A percentile compares a stretch with the other conserved stretches of the same genome.
These are phyloP conservation scores for Sander lucioperca DNA, from an alignment of 2,113 vertebrate species.

Conservation along the genomic window DNA sequence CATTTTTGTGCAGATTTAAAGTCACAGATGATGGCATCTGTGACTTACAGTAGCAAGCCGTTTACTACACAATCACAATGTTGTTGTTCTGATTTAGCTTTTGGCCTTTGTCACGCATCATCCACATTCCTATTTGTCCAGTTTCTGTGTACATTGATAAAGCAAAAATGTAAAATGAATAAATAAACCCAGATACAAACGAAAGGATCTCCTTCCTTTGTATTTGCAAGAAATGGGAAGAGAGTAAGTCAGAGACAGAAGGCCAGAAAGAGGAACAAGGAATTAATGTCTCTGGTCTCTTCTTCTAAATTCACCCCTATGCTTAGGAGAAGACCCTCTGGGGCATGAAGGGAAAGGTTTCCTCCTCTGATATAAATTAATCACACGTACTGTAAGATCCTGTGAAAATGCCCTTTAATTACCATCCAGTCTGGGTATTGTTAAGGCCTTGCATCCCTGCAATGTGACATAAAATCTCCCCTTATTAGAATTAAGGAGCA, in stretches of 20 bases:
- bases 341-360: constrained; percentile 15
- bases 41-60: background rate
- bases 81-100: constrained; percentile 9
- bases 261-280: background rate
- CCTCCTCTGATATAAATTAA: constrained; percentile 36
- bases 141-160: background rate
- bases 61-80: background rate
- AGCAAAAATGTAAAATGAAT: constrained; percentile 10
- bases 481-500: background rate
- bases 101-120: constrained; percentile 5
- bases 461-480: constrained; percentile 4
- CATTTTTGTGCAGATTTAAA: constrained; percentile 23
- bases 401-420: constrained; percentile 32
- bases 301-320: constrained; percentile 36
- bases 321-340: constrained; percentile 13
- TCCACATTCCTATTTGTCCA: constrained; percentile 1
- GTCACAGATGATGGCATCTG: background rate
- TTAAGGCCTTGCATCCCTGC: background rate
- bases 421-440: constrained; percentile 17
- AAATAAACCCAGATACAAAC: background rate
- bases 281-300: constrained; percentile 12
- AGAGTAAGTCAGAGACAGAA: background rate
- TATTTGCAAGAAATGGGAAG: background rate
- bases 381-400: background rate
- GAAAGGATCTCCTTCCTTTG: background rate